Evolutionary conservation across 53 echinoderm and acorn worm species (phyloP).

Genomic region (Hippasteria phrygiana): DNA sequence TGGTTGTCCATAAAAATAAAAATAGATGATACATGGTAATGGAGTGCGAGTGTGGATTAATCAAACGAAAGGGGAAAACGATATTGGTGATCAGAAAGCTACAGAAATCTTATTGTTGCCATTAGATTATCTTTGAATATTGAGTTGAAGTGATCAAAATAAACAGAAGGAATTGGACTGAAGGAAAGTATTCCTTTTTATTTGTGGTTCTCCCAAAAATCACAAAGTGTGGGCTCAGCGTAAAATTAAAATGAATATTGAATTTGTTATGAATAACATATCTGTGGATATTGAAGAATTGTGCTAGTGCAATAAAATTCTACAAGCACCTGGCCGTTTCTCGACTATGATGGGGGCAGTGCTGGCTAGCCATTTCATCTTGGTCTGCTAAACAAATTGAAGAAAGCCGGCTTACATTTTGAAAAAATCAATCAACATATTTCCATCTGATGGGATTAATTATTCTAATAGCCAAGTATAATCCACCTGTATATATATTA

Average conservation of each 20-base stretch:
- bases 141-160: too few species aligned
- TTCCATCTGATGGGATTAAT: too few species aligned
- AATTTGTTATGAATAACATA: neutral
- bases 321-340: conserved; percentile 24
- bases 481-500: too few species aligned
- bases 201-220: too few species aligned
- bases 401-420: neutral
- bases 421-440: neutral
- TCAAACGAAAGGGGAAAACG: too few species aligned
- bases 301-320: neutral
- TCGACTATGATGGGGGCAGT: neutral
- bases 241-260: neutral
- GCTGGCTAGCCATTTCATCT: neutral
- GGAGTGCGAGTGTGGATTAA: too few species aligned
- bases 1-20: neutral
- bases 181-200: too few species aligned
- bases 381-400: neutral
- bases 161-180: too few species aligned
- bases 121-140: too few species aligned
- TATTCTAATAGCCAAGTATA: too few species aligned
- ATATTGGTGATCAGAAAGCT: too few species aligned
- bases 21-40: neutral
- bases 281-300: neutral
- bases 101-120: too few species aligned
- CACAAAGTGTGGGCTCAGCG: neutral